These are phyloP conservation scores for Phenacoccus solenopsis DNA, from an alignment of 1,140 invertebrate genomes.

Conservation along the genomic window DNA sequence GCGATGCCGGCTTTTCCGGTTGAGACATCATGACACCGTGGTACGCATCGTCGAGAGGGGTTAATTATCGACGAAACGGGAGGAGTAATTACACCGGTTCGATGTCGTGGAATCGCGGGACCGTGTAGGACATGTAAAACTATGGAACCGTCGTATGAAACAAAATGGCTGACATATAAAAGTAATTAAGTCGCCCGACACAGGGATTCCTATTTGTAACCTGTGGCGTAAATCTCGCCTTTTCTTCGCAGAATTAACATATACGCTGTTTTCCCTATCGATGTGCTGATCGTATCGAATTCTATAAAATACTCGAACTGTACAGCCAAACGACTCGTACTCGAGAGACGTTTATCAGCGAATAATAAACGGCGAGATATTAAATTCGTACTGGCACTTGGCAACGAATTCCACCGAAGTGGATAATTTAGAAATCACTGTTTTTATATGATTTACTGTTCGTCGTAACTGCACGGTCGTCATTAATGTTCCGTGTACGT, in stretches of 20 bases:
- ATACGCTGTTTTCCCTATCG: too few relatives aligned
- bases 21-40: background rate
- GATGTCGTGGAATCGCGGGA: background rate
- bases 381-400: background rate
- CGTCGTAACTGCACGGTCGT: background rate
- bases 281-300: too few relatives aligned
- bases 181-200: background rate
- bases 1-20: background rate
- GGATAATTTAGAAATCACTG: background rate
- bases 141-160: background rate
- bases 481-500: background rate
- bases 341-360: too few relatives aligned
- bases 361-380: too few relatives aligned
- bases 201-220: background rate
- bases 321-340: too few relatives aligned
- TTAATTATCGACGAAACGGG: slow-evolving; percentile 1
- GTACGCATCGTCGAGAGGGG: background rate
- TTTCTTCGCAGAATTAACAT: too few relatives aligned
- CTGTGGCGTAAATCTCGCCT: too few relatives aligned
- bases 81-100: background rate
- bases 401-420: background rate
- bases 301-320: too few relatives aligned
- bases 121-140: slow-evolving; percentile 1
- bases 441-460: background rate
- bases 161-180: slow-evolving; percentile 2